phyloP scores from a whole-genome alignment of 2,797 vertebrate genomes.

The Oreochromis mossambicus region DNA sequence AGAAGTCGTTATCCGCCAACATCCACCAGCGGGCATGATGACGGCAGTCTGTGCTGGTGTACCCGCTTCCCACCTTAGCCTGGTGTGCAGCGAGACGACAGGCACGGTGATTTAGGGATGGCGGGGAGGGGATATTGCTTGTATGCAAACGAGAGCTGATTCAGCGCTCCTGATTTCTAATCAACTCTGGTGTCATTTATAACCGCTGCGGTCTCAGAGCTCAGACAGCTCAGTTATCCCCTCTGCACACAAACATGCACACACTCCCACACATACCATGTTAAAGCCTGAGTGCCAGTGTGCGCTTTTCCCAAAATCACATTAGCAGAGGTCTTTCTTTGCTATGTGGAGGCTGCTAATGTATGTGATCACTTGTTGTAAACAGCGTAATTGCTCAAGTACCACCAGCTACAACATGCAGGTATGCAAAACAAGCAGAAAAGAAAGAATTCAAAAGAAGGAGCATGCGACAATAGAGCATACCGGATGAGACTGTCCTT shows the following conservation, averaged over 20 bases:
- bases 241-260: background rate
- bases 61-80: constrained; percentile 46
- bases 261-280: background rate
- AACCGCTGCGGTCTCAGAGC: constrained; percentile 52
- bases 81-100: constrained; percentile 43
- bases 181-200: constrained; percentile 75
- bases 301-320: background rate
- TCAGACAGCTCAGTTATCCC: constrained; percentile 63
- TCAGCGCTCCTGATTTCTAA: constrained; percentile 79
- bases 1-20: constrained; percentile 71
- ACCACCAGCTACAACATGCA: background rate
- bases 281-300: background rate
- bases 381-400: background rate
- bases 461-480: background rate
- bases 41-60: constrained; percentile 53
- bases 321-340: background rate
- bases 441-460: background rate
- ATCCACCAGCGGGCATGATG: constrained; percentile 59
- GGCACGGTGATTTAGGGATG: constrained; percentile 73
- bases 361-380: background rate
- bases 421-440: background rate
- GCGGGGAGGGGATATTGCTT: constrained; percentile 76
- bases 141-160: constrained; percentile 83
- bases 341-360: background rate
- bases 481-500: background rate